A percentile compares a stretch with the other conserved stretches of the same genome.
Conservation (phyloP, 2,113 vertebrate species). For the Melanerpes formicivorus region DNA sequence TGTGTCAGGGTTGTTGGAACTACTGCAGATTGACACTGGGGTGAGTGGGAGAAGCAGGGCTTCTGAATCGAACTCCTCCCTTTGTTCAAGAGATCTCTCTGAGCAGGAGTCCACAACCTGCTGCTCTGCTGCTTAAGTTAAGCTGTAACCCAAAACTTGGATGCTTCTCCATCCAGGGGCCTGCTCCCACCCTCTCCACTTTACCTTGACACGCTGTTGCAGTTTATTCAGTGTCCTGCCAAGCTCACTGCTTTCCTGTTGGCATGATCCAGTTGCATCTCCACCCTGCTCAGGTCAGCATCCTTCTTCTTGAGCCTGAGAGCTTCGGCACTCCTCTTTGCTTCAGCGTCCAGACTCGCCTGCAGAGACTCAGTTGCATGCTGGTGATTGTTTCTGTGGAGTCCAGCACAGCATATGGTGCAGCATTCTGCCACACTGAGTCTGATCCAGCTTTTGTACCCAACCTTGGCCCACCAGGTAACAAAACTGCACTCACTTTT, state of each 20-base stretch:
- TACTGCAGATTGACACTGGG: neutral
- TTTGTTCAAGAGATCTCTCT: neutral
- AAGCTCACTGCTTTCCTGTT: slow-evolving; percentile 76
- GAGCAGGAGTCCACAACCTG: neutral
- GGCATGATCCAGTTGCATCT: slow-evolving; percentile 77
- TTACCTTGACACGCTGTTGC: slow-evolving; percentile 76
- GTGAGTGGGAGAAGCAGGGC: slow-evolving; percentile 7
- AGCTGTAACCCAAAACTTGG: neutral
- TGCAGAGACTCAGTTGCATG: slow-evolving; percentile 77
- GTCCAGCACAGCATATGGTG: slow-evolving; percentile 45
- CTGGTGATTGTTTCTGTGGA: slow-evolving; percentile 79
- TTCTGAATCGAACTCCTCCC: neutral
- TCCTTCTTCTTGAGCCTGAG: slow-evolving; percentile 78
- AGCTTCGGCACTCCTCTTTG: slow-evolving; percentile 75
- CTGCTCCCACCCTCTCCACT: neutral
- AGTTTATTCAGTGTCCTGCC: slow-evolving; percentile 76
- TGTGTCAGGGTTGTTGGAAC: neutral
- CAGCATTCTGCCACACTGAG: slow-evolving; percentile 35
- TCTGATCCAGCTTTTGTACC: slow-evolving; percentile 33
- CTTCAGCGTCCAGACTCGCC: slow-evolving; percentile 79
- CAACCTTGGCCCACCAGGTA: slow-evolving; percentile 18
- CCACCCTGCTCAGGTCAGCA: slow-evolving; percentile 78
- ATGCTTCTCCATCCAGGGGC: neutral
- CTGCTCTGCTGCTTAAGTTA: neutral
- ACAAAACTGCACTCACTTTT: slow-evolving; percentile 13